phyloP scores from a whole-genome alignment of 2,113 vertebrate species.

The Lucifuga dentata region DNA sequence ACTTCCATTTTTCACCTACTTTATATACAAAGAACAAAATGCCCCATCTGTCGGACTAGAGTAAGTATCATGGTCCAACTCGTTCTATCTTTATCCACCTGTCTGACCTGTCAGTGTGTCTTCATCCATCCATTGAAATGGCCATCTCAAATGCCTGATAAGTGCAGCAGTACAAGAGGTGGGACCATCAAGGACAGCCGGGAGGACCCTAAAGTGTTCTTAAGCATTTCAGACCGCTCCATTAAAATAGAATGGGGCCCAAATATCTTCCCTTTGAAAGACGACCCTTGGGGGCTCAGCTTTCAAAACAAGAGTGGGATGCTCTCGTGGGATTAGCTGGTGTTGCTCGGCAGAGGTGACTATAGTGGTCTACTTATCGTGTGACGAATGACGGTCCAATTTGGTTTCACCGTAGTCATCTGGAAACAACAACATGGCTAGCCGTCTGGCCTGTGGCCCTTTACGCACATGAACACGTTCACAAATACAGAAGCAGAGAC shows the following conservation, averaged over 20 bases:
- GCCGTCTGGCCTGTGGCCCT: conserved; percentile 8
- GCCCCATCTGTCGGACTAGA: conserved; percentile 19
- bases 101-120: conserved; percentile 71
- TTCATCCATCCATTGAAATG: conserved; percentile 33
- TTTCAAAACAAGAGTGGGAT: conserved; percentile 79
- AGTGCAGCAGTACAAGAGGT: conserved; percentile 43
- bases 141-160: conserved; percentile 61
- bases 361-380: conserved; percentile 64
- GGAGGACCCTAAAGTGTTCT: conserved; percentile 60
- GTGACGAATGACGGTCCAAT: conserved; percentile 62
- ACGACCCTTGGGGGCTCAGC: conserved; percentile 41
- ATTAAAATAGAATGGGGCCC: conserved; percentile 76
- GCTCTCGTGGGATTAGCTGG: conserved; percentile 71
- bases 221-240: conserved; percentile 65
- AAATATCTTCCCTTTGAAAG: conserved; percentile 70
- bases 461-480: background rate
- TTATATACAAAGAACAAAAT: conserved; percentile 52
- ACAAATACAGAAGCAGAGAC: background rate
- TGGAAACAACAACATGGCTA: conserved; percentile 32
- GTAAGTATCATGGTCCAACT: conserved; percentile 23
- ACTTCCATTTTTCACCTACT: conserved; percentile 51
- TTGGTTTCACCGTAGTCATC: conserved; percentile 48
- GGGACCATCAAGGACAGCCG: conserved; percentile 63
- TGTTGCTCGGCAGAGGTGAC: conserved; percentile 74
- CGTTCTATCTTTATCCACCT: conserved; percentile 55